Evolutionary conservation across 2,113 vertebrate genomes (phyloP), one percentile per base, ranked within the genome.

Genomic region (Hassar affinis): DNA sequence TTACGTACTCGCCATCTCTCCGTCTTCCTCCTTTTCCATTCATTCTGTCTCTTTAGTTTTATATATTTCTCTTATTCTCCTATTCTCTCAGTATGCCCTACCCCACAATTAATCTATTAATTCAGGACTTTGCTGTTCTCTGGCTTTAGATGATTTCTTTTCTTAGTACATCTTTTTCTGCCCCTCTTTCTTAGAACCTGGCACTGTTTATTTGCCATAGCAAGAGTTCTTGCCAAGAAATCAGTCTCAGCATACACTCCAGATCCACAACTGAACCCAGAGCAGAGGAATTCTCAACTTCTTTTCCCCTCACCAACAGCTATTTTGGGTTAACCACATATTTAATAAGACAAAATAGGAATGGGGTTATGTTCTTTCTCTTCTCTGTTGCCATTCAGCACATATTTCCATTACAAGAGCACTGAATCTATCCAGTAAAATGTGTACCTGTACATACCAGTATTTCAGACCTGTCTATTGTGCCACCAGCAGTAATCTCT

Each of bases 281-380:
- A 84, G 80, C 81, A 84, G 0, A 14, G 3, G 69, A 82, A 84
- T 88, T 87, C 89, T 89, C 86, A 75, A 78, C 81, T 77, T 74
- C 74, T 87, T 64, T 86, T 88, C 82, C 86, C 84, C 64, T 85
- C 86, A 88, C 88, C 88, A 85, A 87, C 87, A 92, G 89, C 89
- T 87, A 92, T 91, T 92, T 92, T 88, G 91, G 90, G 92, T 92
- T 93, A 93, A 92, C 92, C 92, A 77, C 92, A 92, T 90, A 88
- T 93, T 92, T 93, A 93, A 93, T 90, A 89, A 88, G 80, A 81
- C 87, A 86, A 86, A 90, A 85, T 88, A 66, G 87, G 87, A 68
- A 87, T 87, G 85, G 78, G 59, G 49, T 76, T 72, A 76, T 66
- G 81, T 77, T 85, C 81, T 78, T 85, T 80, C 76, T 85, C 78